A percentile compares a stretch with the other conserved stretches of the same genome.
phyloP scores from a whole-genome alignment of 2,888 invertebrate genomes.

The Carcina quercana region DNA sequence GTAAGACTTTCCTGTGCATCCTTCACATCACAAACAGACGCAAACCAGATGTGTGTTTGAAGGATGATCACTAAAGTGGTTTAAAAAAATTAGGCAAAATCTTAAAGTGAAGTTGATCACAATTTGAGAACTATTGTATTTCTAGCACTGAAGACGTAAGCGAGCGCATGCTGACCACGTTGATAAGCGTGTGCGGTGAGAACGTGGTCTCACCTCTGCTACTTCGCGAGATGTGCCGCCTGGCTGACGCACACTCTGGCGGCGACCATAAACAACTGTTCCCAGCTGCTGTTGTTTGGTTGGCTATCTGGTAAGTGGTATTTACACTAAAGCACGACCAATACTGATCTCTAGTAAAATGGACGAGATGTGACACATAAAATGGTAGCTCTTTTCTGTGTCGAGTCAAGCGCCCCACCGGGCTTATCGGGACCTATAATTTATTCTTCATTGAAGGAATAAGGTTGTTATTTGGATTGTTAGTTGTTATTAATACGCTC shows the following conservation, averaged over 20 bases:
- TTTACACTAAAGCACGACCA: neutral
- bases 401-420: too few relatives aligned
- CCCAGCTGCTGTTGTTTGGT: slow-evolving; percentile 86
- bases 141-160: slow-evolving; percentile 46
- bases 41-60: neutral
- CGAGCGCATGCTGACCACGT: slow-evolving; percentile 50
- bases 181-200: slow-evolving; percentile 57
- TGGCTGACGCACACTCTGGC: slow-evolving; percentile 90
- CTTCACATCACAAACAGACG: neutral
- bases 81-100: too few relatives aligned
- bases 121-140: neutral
- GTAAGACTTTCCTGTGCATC: slow-evolving; percentile 16
- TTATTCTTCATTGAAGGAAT: too few relatives aligned
- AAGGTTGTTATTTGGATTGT: too few relatives aligned
- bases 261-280: slow-evolving; percentile 87
- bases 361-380: too few relatives aligned
- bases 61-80: too few relatives aligned
- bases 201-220: slow-evolving; percentile 55
- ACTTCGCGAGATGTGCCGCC: slow-evolving; percentile 60
- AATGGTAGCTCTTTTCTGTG: too few relatives aligned
- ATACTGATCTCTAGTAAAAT: too few relatives aligned
- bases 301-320: slow-evolving; percentile 35
- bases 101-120: too few relatives aligned
- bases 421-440: too few relatives aligned
- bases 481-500: too few relatives aligned